These are phyloP conservation scores for Steatornis caripensis DNA, from an alignment of 2,113 vertebrate genomes.

Conservation along the genomic window DNA sequence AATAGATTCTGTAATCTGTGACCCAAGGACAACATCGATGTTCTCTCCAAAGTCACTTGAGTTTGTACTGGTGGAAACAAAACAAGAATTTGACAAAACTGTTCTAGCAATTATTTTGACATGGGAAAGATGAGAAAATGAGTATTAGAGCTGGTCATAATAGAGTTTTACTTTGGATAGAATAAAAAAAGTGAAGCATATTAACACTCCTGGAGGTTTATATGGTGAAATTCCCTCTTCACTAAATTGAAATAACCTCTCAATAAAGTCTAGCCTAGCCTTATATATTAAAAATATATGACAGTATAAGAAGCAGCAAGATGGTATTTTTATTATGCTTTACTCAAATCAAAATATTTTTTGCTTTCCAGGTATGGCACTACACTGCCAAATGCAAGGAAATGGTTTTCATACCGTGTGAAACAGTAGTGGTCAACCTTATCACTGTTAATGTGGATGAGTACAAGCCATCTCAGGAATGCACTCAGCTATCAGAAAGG, in stretches of 20 bases:
- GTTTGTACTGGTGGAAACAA: background rate
- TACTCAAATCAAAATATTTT: slow-evolving; percentile 14
- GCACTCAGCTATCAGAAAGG: background rate
- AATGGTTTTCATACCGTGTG: slow-evolving; percentile 61
- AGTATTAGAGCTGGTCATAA: background rate
- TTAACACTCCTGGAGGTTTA: background rate
- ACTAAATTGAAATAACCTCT: background rate
- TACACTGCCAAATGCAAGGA: slow-evolving; percentile 61
- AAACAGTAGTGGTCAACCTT: slow-evolving; percentile 65
- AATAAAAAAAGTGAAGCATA: background rate
- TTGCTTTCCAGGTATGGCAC: slow-evolving; percentile 67
- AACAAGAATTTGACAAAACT: background rate
- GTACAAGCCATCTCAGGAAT: slow-evolving; percentile 6
- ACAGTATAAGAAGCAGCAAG: background rate
- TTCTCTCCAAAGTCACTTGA: background rate
- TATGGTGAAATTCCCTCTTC: background rate
- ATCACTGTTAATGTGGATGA: slow-evolving; percentile 60
- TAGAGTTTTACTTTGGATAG: background rate
- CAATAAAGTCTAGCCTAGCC: background rate
- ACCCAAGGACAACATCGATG: background rate
- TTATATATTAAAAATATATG: background rate
- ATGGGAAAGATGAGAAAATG: background rate
- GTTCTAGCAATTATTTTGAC: background rate
- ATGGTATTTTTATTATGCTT: background rate
- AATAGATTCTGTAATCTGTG: background rate